phyloP scores from a whole-genome alignment of 2,797 vertebrate species.

The Diplodus puntazzo region DNA sequence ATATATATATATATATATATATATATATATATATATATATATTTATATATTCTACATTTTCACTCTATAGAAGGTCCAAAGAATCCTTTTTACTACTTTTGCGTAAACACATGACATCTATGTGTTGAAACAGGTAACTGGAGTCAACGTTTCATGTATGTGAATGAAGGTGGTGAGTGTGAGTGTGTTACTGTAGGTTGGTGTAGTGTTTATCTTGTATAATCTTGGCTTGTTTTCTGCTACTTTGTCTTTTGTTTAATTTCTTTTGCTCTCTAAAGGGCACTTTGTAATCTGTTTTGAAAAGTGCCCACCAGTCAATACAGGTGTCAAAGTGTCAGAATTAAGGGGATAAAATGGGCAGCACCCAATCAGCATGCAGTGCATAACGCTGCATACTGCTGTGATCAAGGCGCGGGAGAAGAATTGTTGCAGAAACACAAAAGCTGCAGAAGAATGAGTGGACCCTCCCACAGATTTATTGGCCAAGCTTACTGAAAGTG shows the following conservation, averaged over 20 bases:
- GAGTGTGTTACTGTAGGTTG: background rate
- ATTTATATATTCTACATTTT: no score
- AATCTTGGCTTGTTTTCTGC: background rate
- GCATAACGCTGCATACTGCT: conserved; percentile 7
- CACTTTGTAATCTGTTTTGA: conserved; percentile 11
- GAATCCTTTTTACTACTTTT: background rate
- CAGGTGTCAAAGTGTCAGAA: conserved; percentile 43
- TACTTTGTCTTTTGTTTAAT: conserved; percentile 1
- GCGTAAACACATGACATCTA: conserved; percentile 18
- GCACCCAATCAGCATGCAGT: conserved; percentile 5
- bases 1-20: no score
- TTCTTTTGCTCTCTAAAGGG: conserved; percentile 7
- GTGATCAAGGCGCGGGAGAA: conserved; percentile 39
- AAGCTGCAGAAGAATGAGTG: conserved; percentile 48
- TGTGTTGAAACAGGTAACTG: background rate
- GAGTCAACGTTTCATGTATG: conserved; percentile 26
- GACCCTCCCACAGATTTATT: conserved; percentile 67
- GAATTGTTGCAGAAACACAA: conserved; percentile 44
- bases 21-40: no score
- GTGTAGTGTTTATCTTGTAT: conserved; percentile 4
- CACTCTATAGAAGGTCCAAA: background rate
- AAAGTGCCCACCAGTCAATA: conserved; percentile 15
- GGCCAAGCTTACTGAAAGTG: conserved; percentile 49
- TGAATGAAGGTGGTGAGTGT: background rate
- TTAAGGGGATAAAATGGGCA: conserved; percentile 36